phyloP scores from a whole-genome alignment of 2,113 vertebrate species.

The Osmerus mordax region DNA sequence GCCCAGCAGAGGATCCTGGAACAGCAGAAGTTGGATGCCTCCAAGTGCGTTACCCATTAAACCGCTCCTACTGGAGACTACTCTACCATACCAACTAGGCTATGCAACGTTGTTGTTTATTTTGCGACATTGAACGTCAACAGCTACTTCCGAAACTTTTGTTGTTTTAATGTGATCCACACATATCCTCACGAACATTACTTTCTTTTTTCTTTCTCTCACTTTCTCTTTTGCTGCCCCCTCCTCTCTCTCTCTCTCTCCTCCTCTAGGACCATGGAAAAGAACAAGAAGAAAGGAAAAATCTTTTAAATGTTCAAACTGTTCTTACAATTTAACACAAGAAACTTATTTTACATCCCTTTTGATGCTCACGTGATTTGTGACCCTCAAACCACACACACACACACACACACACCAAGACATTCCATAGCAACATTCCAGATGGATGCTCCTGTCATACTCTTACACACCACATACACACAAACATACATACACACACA shows the following conservation, averaged over 20 bases:
- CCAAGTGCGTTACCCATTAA: conserved; percentile 64
- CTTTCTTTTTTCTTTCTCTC: too few relatives aligned
- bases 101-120: too few relatives aligned
- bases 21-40: conserved; percentile 79
- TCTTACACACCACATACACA: neutral
- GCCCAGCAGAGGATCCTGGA: conserved; percentile 76
- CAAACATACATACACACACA: conserved; percentile 20
- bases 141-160: too few relatives aligned
- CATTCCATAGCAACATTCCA: conserved; percentile 14
- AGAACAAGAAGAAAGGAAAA: conserved; percentile 82
- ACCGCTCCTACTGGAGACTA: too few relatives aligned
- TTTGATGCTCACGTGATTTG: conserved; percentile 31
- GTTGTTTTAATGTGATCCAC: too few relatives aligned
- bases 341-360: conserved; percentile 33
- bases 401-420: conserved; percentile 10
- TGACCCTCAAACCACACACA: conserved; percentile 31
- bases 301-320: conserved; percentile 63
- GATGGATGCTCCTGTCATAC: conserved; percentile 10
- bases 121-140: too few relatives aligned
- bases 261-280: conserved; percentile 75
- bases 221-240: too few relatives aligned
- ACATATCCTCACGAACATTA: too few relatives aligned
- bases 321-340: conserved; percentile 25
- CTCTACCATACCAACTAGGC: too few relatives aligned
- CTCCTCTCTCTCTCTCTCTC: conserved; percentile 4